These are phyloP conservation scores for Tetrao urogallus DNA, from an alignment of 2,113 vertebrate genomes.

Conservation along the genomic window DNA sequence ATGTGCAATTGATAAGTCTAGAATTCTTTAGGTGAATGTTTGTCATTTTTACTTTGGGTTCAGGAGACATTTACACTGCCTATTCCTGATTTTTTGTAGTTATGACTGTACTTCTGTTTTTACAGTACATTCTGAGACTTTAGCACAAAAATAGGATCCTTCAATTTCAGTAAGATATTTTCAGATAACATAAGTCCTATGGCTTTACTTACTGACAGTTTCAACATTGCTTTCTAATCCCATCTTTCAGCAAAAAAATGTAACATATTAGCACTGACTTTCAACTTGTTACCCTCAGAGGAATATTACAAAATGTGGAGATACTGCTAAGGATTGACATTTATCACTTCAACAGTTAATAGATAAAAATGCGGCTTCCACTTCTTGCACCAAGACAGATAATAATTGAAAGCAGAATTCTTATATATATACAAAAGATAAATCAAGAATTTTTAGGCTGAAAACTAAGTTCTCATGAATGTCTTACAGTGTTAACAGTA, in stretches of 20 bases:
- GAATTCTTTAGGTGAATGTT: background rate
- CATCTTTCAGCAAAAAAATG: conserved; percentile 39
- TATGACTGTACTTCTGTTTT: background rate
- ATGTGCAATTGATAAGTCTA: background rate
- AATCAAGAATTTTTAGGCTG: background rate
- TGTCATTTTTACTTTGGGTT: background rate
- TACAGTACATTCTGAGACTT: background rate
- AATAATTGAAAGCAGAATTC: background rate
- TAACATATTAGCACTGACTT: conserved; percentile 31
- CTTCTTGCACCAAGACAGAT: background rate
- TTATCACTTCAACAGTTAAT: background rate
- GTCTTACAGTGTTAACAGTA: background rate
- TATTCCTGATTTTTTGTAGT: background rate
- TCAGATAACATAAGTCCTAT: background rate
- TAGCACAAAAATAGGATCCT: background rate
- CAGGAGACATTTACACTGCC: background rate
- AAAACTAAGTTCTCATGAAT: background rate
- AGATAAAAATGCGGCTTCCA: background rate
- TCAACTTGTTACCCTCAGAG: conserved; percentile 15
- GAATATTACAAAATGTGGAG: background rate
- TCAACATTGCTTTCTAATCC: conserved; percentile 33
- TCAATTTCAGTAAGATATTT: background rate
- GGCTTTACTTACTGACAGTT: conserved; percentile 23
- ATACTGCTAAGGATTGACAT: background rate
- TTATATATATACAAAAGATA: background rate